A percentile compares a stretch with the other conserved stretches of the same genome.
Evolutionary conservation across 2,888 invertebrate genomes (phyloP).

Genomic region (Dyspetes luteomarginatus): DNA sequence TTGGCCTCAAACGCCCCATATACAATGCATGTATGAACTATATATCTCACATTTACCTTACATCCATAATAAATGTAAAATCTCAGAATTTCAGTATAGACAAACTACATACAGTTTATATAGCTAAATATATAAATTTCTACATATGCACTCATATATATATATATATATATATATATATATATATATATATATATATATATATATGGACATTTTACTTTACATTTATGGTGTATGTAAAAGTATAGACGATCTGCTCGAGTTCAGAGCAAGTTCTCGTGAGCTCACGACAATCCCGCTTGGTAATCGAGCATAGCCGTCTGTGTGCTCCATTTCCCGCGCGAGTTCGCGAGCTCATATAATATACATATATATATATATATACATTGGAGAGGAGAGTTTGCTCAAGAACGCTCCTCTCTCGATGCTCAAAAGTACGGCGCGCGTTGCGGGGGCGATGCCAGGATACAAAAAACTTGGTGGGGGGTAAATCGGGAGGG

Average conservation of each 20-base stretch:
- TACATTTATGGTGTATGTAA: constrained; percentile 18
- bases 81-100: not conserved
- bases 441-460: constrained; percentile 50
- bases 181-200: constrained; percentile 7
- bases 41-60: not conserved
- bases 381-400: constrained; percentile 26
- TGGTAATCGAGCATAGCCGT: constrained; percentile 72
- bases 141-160: too few relatives aligned
- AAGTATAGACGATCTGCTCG: constrained; percentile 65
- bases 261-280: constrained; percentile 70
- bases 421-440: constrained; percentile 42
- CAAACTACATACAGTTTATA: not conserved
- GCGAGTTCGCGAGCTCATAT: constrained; percentile 67
- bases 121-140: not conserved
- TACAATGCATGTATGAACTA: not conserved
- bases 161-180: not conserved
- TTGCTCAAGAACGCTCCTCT: constrained; percentile 31
- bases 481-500: constrained; percentile 65
- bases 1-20: too few relatives aligned
- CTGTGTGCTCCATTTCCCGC: constrained; percentile 80
- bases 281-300: constrained; percentile 67
- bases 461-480: constrained; percentile 47
- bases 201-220: not conserved
- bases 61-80: not conserved
- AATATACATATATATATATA: constrained; percentile 60